Evolutionary conservation across 2,888 invertebrate species (phyloP), one percentile per base, ranked within the genome.

Genomic region (Aphodius sticticus): DNA sequence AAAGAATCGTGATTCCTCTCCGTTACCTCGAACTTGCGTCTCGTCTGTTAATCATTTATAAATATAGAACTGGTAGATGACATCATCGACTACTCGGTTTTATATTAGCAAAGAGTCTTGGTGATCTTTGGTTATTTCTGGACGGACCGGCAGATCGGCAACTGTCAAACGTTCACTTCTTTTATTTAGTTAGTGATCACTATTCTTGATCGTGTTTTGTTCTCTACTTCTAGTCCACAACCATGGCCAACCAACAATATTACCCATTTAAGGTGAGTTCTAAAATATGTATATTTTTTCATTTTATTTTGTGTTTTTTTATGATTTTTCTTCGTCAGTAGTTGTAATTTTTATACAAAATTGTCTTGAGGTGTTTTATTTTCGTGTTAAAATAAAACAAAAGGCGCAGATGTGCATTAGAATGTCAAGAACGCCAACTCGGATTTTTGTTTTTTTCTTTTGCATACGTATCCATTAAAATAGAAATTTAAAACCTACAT

Each of bases 181-280:
- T 35, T 74, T 36, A 36, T 36, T 71, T 71, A 5, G 26, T 26
- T 26, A 26, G 26, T 26, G 26, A 26, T 53, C 53, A 9, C 53
- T 53, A 53, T 53, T 53, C 4, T 12, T 53, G 53, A 53, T 53
- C 7, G 53, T 53, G 53, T 53, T 53, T 69, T 74, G 14, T 79
- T 77, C 69, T 80, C 37, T 69, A 76, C 76, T 78, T 76, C 53
- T 76, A 37, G 70, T 69, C 75, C 76, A 72, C 35, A 69, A 78
- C 69, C 76, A 84, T 84, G 84, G 82, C 82, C 78, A 83, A 82
- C 79, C 94, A 95, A 87, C 95, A 95, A 90, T 96, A 95, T 90
- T 96, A 95, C 90, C 95, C 95, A 87, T 95, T 95, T 93, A 95
- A 95, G 93, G 95, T 96, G 89, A 93, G 92, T 87, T 77, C 81